These are phyloP conservation scores for Ganaspis sp. DNA, from an alignment of 1,140 invertebrate species.

Conservation along the genomic window DNA sequence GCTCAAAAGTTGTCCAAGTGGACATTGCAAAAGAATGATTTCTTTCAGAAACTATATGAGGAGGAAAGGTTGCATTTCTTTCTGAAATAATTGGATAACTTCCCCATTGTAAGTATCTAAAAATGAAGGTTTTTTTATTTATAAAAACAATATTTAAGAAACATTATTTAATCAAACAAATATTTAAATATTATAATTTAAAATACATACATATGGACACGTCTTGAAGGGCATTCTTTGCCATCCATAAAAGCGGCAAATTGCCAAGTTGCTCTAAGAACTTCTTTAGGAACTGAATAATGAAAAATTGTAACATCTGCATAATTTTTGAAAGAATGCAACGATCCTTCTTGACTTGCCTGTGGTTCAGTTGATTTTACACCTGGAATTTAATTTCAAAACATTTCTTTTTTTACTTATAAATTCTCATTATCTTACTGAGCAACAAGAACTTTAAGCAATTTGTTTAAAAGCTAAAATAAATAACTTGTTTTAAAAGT, in stretches of 20 bases:
- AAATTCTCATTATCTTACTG: no score
- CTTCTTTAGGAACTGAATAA: slow-evolving; percentile 76
- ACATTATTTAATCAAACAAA: no score
- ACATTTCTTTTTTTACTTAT: no score
- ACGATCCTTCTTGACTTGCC: slow-evolving; percentile 76
- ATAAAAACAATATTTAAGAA: no score
- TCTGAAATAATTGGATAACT: slow-evolving; percentile 79
- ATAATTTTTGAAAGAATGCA: slow-evolving; percentile 76
- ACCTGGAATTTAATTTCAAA: slow-evolving; percentile 26
- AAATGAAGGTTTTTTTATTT: background rate
- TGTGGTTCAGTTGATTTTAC: slow-evolving; percentile 64
- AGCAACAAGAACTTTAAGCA: no score
- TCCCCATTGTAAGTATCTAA: slow-evolving; percentile 78
- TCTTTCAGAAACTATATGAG: slow-evolving; percentile 65
- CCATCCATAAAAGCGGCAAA: slow-evolving; percentile 78
- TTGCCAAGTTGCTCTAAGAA: slow-evolving; percentile 76
- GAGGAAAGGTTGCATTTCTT: slow-evolving; percentile 75
- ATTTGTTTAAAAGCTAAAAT: no score
- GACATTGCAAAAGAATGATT: slow-evolving; percentile 68
- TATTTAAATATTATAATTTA: no score
- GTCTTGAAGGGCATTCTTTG: slow-evolving; percentile 69
- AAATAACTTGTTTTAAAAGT: no score
- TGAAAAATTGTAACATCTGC: slow-evolving; percentile 77
- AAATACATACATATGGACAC: slow-evolving; percentile 75
- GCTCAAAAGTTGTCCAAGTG: slow-evolving; percentile 71